phyloP scores from a whole-genome alignment of 2,888 invertebrate genomes.

The Protodeltote pygarga region DNA sequence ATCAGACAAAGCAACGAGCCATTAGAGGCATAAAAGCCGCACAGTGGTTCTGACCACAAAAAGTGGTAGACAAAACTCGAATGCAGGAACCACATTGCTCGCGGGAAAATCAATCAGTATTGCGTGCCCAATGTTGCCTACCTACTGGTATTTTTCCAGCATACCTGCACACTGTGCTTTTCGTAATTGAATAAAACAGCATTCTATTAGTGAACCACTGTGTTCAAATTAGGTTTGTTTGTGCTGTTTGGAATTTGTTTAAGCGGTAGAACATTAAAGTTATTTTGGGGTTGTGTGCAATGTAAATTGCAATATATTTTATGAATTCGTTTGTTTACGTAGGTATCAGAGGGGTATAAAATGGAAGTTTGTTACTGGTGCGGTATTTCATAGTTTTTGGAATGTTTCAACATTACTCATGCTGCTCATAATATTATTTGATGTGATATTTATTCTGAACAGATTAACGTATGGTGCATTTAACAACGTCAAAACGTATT shows the following conservation, averaged over 20 bases:
- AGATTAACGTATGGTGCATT: no score
- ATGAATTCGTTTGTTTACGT: slow-evolving; percentile 4
- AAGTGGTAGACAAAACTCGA: slow-evolving; percentile 54
- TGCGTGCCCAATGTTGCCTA: slow-evolving; percentile 42
- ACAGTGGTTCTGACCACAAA: slow-evolving; percentile 51
- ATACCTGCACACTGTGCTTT: slow-evolving; percentile 37
- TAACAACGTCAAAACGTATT: no score
- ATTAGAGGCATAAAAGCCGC: slow-evolving; percentile 48
- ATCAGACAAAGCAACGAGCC: slow-evolving; percentile 42
- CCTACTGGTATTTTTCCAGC: slow-evolving; percentile 31
- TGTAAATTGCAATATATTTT: slow-evolving; percentile 15
- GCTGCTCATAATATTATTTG: no score
- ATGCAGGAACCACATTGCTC: slow-evolving; percentile 50
- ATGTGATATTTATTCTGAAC: no score
- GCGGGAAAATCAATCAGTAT: slow-evolving; percentile 59
- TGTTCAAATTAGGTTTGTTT: slow-evolving; percentile 33
- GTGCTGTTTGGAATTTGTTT: slow-evolving; percentile 26
- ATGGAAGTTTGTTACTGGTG: background rate
- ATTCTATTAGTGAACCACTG: slow-evolving; percentile 36
- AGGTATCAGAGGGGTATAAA: background rate
- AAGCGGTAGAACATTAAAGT: background rate
- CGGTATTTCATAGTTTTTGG: no score
- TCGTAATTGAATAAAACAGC: slow-evolving; percentile 47
- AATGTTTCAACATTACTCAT: no score
- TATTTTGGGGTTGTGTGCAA: slow-evolving; percentile 3